Evolutionary conservation across 2,113 vertebrate species (phyloP).

Genomic region (Mystacornis crossleyi): DNA sequence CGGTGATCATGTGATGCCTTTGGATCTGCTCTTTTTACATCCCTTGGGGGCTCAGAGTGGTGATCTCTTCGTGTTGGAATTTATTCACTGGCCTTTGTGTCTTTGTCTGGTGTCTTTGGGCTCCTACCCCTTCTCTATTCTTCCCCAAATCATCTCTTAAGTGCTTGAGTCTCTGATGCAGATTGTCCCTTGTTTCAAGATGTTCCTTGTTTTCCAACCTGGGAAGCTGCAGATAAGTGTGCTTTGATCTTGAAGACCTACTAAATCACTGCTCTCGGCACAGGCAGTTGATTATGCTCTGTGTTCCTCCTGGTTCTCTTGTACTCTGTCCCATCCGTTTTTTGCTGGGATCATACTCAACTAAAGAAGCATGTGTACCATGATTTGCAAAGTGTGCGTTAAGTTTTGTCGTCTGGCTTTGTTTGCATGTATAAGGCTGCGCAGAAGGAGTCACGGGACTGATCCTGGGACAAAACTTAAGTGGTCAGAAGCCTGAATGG

Average conservation of each 20-base stretch:
- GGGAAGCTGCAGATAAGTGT: background rate
- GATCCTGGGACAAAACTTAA: background rate
- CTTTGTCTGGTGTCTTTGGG: background rate
- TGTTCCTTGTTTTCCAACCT: background rate
- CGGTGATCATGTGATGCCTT: background rate
- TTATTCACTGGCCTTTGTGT: background rate
- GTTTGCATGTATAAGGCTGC: background rate
- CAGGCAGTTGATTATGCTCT: background rate
- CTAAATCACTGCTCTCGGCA: background rate
- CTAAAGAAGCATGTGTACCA: background rate
- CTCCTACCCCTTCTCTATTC: background rate
- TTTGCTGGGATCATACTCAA: rapidly evolving
- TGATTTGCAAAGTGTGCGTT: background rate
- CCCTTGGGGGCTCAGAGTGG: background rate
- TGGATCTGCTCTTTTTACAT: background rate
- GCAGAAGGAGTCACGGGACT: background rate
- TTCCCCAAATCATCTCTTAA: background rate
- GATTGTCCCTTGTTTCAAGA: background rate
- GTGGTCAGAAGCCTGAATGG: background rate
- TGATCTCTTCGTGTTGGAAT: background rate
- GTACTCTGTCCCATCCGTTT: background rate
- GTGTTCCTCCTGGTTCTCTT: background rate
- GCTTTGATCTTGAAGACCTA: background rate
- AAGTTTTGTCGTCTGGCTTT: background rate
- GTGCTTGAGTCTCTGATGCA: background rate